These are phyloP conservation scores for Tipula confusa DNA, from an alignment of 2,888 invertebrate genomes.

Conservation along the genomic window DNA sequence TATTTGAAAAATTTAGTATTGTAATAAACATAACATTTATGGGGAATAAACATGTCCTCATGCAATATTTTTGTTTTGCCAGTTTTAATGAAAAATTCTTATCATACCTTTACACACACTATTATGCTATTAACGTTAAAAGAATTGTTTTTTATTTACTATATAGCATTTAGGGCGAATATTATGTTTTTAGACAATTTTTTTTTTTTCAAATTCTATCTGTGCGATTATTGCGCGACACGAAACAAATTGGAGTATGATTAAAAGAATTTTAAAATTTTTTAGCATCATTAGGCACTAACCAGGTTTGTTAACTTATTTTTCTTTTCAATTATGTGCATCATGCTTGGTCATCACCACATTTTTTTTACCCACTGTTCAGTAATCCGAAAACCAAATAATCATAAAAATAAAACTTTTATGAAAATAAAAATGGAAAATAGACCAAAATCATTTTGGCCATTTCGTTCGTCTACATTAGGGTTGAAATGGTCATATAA, in stretches of 20 bases:
- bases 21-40: not conserved
- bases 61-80: not conserved
- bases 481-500: constrained; percentile 3
- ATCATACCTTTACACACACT: not conserved
- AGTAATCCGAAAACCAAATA: not conserved
- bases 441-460: constrained; percentile 12
- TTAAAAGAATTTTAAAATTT: too few relatives aligned
- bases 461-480: constrained; percentile 3
- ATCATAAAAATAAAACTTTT: not conserved
- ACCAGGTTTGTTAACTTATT: too few relatives aligned
- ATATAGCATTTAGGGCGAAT: not conserved
- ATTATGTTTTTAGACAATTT: not conserved
- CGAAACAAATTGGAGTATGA: not conserved
- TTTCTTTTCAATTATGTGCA: not conserved
- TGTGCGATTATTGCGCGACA: not conserved
- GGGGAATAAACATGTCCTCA: not conserved
- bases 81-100: constrained; percentile 20
- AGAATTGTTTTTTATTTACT: not conserved
- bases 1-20: not conserved
- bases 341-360: not conserved
- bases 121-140: not conserved
- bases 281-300: too few relatives aligned
- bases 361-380: not conserved
- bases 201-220: too few relatives aligned
- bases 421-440: not conserved